A percentile compares a stretch with the other conserved stretches of the same genome.
These are phyloP conservation scores for Apantesis nais DNA, from an alignment of 2,888 invertebrate genomes.

Conservation along the genomic window DNA sequence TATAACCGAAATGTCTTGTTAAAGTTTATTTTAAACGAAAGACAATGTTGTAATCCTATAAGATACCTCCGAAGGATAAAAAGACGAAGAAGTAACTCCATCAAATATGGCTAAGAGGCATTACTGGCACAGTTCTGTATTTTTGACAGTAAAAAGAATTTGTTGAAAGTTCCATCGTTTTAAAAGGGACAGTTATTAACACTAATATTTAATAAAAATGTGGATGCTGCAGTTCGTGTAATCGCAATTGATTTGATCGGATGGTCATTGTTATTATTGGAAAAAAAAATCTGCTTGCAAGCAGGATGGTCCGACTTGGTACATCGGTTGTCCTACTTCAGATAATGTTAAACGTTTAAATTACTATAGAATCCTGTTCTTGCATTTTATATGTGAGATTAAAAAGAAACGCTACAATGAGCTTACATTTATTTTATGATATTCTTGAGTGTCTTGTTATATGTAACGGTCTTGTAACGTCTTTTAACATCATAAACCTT, in stretches of 20 bases:
- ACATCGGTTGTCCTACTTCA: not conserved
- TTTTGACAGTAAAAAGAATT: not conserved
- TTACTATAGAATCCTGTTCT: not conserved
- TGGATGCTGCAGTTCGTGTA: not conserved
- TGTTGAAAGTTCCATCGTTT: not conserved
- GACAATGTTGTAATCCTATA: not conserved
- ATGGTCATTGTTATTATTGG: not conserved
- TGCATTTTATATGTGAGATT: not conserved
- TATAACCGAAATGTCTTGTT: not conserved
- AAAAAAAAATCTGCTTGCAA: not conserved
- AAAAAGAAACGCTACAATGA: conserved; percentile 2
- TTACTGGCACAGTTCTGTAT: not conserved
- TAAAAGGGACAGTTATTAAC: too few species aligned
- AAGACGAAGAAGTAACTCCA: not conserved
- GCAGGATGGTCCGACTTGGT: not conserved
- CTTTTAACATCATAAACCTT: conserved; percentile 8
- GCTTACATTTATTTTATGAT: conserved; percentile 15
- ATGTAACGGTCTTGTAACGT: conserved; percentile 2
- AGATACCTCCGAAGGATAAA: not conserved
- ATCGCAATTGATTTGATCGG: not conserved
- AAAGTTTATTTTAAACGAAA: not conserved
- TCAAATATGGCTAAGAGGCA: not conserved
- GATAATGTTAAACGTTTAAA: not conserved
- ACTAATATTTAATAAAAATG: not conserved
- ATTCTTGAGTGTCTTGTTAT: conserved; percentile 1